These are phyloP conservation scores for Heliconius charithonia DNA, from an alignment of 2,888 invertebrate species.

Conservation along the genomic window DNA sequence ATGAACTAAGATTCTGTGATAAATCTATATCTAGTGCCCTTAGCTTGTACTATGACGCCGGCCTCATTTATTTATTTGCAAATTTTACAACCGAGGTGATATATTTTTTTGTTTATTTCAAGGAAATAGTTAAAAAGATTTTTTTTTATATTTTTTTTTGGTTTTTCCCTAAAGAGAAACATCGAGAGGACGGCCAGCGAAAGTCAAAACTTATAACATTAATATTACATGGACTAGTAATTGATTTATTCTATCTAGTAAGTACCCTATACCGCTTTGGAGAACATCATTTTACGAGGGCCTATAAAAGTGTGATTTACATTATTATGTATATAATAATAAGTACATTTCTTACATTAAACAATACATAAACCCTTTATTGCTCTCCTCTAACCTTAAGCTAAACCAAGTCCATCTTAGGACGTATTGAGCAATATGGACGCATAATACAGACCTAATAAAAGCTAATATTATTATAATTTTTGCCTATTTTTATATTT, in stretches of 20 bases:
- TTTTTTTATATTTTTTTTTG: slow-evolving; percentile 15
- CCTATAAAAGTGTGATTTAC: slow-evolving; percentile 64
- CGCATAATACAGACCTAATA: slow-evolving; percentile 68
- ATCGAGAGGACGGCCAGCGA: slow-evolving; percentile 62
- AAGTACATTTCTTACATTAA: slow-evolving; percentile 67
- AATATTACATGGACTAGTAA: slow-evolving; percentile 83
- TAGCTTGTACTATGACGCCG: slow-evolving; percentile 80
- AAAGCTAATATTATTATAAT: slow-evolving; percentile 56
- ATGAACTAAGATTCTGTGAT: slow-evolving; percentile 67
- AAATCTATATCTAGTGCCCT: slow-evolving; percentile 70
- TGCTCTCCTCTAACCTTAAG: slow-evolving; percentile 76
- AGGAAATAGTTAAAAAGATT: slow-evolving; percentile 14
- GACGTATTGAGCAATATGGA: slow-evolving; percentile 82
- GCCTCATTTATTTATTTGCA: slow-evolving; percentile 50
- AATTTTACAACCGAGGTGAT: slow-evolving; percentile 20
- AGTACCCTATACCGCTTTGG: slow-evolving; percentile 83
- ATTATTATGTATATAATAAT: slow-evolving; percentile 58
- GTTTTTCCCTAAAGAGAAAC: slow-evolving; percentile 26
- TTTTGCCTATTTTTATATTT: slow-evolving; percentile 46
- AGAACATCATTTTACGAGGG: slow-evolving; percentile 73
- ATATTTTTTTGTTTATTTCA: slow-evolving; percentile 24
- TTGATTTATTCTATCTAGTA: slow-evolving; percentile 83
- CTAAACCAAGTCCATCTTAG: slow-evolving; percentile 71
- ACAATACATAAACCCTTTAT: slow-evolving; percentile 66
- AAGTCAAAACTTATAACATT: slow-evolving; percentile 76